Evolutionary conservation across 2,113 vertebrate species (phyloP), one percentile per base, ranked within the genome.

Genomic region (Thermophis baileyi): DNA sequence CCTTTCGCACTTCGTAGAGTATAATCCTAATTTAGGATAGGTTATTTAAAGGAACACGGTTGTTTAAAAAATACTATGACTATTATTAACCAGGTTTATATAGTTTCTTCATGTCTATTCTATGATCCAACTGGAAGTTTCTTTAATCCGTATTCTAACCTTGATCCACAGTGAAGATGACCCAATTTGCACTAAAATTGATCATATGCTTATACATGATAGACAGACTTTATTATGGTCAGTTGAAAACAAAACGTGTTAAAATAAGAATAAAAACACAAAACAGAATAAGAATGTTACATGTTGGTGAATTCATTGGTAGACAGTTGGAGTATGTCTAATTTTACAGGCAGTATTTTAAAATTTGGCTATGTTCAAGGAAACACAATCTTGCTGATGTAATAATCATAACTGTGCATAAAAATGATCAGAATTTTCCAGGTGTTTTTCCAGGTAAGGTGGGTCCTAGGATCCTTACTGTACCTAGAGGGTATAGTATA

Each of bases 11-110:
- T 50, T 93, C 4, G 40, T 50, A n/a, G 54, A 35, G 24, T 40
- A 87, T 51, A 90, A 22, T 40, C 53, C 54, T 93, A 63, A 60
- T 93, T 87, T 93, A 44, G n/a, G 53, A 20, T 81, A 94, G 91
- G 46, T 93, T 96, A 91, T 91, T 88, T 85, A 92, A 91, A 95
- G 6, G 57, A 94, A 94, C 91, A 92, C 50, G 88, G 90, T 85
- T 47, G 20, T 91, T 81, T 94, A 92, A 54, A 96, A 94, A 89
- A 87, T 50, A 24, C 18, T 63, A 27, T 51, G 50, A 3, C 53
- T 88, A 90, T 69, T 87, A 86, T 95, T 88, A 44, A 1, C 92
- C 0, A 16, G 57, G 85, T 92, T 74, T n/a, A 0, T 25, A 0
- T 40, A 47, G 60, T 93, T 87, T 90, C 51, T 22, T 69, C 51